Evolutionary conservation across 2,113 vertebrate genomes (phyloP).

Genomic region (Centropristis striata): DNA sequence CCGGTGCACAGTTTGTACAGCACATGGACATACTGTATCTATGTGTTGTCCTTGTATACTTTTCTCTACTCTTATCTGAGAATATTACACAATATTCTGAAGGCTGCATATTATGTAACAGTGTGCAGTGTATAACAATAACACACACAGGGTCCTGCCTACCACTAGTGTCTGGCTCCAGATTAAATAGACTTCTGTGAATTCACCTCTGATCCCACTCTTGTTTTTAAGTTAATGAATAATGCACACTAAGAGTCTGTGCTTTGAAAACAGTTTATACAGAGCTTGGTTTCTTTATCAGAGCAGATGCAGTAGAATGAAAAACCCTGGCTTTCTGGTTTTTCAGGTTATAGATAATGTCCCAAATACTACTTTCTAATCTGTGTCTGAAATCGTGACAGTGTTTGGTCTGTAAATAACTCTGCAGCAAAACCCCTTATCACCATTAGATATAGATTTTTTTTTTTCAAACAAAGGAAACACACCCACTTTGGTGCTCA

Average conservation of each 20-base stretch:
- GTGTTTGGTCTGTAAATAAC: conserved; percentile 29
- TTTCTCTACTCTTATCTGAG: conserved; percentile 42
- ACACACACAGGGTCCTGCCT: conserved; percentile 22
- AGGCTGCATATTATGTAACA: conserved; percentile 63
- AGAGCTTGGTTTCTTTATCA: conserved; percentile 19
- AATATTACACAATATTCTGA: conserved; percentile 70
- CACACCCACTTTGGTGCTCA: conserved; percentile 42
- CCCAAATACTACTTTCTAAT: neutral
- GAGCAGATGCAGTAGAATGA: neutral
- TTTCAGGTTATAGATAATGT: neutral
- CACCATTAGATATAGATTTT: conserved; percentile 39
- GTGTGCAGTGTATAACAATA: conserved; percentile 39
- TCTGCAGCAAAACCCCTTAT: conserved; percentile 2
- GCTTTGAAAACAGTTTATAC: neutral
- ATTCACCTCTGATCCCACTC: conserved; percentile 1
- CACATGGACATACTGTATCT: neutral
- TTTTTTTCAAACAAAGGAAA: conserved; percentile 31
- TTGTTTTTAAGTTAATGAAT: neutral
- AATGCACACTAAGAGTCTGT: neutral
- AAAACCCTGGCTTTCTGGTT: neutral
- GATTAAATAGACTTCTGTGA: conserved; percentile 13
- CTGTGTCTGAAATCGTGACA: neutral
- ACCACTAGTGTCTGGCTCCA: conserved; percentile 8
- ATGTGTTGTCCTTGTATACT: neutral
- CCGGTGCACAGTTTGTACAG: conserved; percentile 1